Base-by-base conservation (phyloP, 1,140 invertebrate species). In the Hormaphis cornu region DNA sequence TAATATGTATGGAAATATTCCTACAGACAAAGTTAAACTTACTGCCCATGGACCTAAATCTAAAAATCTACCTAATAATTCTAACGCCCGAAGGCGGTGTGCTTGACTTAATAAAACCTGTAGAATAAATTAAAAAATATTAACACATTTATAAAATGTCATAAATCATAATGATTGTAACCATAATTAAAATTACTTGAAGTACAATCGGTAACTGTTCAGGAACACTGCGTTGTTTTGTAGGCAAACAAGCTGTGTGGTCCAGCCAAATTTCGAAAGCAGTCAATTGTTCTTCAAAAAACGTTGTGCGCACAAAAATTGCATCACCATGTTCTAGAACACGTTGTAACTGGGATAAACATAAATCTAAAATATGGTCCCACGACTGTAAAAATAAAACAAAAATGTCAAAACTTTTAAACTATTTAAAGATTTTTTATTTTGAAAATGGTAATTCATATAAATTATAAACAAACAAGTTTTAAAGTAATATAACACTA, bases 1-100 rank as follows among this genome's bases (percentile, higher is more conserved):
- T 9, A 98, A 82, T 71, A 99, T 95, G 80, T 99, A 99, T 4
- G 97, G 97, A 79, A 98, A 99, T 73, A 99, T 98, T 72, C 97
- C 97, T 42, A 99, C 97, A 58, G 91, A 93, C 14, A 99, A 82
- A 37, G 96, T 94, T 72, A 95, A 82, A 80, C 94, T 95, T 1
- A 99, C 96, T 18, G 97, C 95, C 93, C 95, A 97, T 2, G 93
- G 88, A 20, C 97, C 97, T 26, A 98, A 83, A 77, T 98, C 94
- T 20, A 99, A 82, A 80, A 98, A 99, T 72, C 88, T 83, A n/a
- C 93, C 94, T 5, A 99, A 82, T 33, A 98, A 82, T 77, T 98
- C 94, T 69, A 99, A 81, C 6, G 97, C 97, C 74, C 94, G 82
- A 72, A 98, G 82, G 71, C 97, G 85, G 82, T 99, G 96, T 71